Conservation (phyloP, 1,140 invertebrate genomes). For the Zaprionus gabonicus region DNA sequence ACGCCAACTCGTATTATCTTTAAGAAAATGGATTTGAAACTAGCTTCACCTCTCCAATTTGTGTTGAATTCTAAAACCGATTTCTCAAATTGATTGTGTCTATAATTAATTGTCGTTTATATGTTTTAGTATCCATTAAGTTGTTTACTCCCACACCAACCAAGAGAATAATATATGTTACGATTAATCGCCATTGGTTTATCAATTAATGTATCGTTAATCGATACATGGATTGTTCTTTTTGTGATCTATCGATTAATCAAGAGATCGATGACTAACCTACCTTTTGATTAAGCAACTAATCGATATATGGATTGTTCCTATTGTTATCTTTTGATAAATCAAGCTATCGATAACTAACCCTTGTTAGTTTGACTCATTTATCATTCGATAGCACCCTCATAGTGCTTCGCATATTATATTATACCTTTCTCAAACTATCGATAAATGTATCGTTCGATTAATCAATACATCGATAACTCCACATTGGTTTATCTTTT, state of each 20-base stretch:
- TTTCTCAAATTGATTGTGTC: not conserved
- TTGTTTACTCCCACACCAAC: not conserved
- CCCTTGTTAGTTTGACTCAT: not conserved
- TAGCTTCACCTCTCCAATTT: conserved; percentile 24
- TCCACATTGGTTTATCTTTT: too few species aligned
- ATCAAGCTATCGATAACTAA: not conserved
- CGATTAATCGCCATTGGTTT: too few species aligned
- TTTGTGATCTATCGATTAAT: not conserved
- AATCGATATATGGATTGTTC: not conserved
- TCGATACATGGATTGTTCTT: not conserved
- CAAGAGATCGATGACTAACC: not conserved
- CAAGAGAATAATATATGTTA: too few species aligned
- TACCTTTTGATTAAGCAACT: not conserved
- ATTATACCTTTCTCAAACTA: not conserved
- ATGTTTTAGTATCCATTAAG: not conserved
- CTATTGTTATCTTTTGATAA: rapidly evolving
- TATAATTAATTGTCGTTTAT: not conserved
- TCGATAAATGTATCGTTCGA: not conserved
- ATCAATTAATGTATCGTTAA: too few species aligned
- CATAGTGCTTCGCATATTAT: not conserved
- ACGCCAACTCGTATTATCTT: conserved; percentile 67
- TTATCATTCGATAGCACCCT: rapidly evolving
- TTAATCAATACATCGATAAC: too few species aligned
- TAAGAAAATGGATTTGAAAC: conserved; percentile 20
- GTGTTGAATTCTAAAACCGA: not conserved